Evolutionary conservation across 2,888 invertebrate genomes (phyloP).

Genomic region (Neria commutata): DNA sequence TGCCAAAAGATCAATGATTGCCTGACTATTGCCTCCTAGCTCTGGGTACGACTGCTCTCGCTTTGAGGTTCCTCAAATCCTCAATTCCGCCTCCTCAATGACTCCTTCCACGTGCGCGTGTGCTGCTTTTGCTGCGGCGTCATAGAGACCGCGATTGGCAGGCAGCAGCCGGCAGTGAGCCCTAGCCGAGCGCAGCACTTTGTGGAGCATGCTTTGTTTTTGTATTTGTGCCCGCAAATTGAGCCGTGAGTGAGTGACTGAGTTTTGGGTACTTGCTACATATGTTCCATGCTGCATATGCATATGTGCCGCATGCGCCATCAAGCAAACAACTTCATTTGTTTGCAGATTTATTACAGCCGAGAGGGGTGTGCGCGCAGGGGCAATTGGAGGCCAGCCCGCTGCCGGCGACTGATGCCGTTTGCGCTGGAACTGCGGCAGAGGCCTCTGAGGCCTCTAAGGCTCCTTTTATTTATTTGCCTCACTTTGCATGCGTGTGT

Average conservation of each 20-base stretch:
- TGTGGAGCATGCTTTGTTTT: not conserved
- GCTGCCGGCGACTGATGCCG: constrained; percentile 1
- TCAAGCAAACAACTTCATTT: constrained; percentile 54
- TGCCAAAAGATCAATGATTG: constrained; percentile 58
- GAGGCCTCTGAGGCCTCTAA: constrained; percentile 19
- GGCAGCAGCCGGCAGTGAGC: too few relatives aligned
- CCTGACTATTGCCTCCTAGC: constrained; percentile 20
- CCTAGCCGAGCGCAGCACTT: too few relatives aligned
- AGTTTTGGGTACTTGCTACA: too few relatives aligned
- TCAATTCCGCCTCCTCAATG: not conserved
- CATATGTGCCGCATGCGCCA: not conserved
- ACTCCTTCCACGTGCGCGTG: not conserved
- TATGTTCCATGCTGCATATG: too few relatives aligned
- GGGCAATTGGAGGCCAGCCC: constrained; percentile 7
- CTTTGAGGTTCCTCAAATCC: too few relatives aligned
- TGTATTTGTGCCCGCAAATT: not conserved
- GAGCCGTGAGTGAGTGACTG: not conserved
- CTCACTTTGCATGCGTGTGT: constrained; percentile 16
- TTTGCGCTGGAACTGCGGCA: not conserved
- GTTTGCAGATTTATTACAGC: constrained; percentile 54
- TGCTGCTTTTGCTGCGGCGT: too few relatives aligned
- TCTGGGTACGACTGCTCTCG: constrained; percentile 26
- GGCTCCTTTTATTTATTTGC: constrained; percentile 8
- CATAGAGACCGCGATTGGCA: too few relatives aligned
- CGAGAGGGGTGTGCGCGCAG: constrained; percentile 5